Conservation (phyloP, 2,797 vertebrate species). For the Apodemus agrarius region DNA sequence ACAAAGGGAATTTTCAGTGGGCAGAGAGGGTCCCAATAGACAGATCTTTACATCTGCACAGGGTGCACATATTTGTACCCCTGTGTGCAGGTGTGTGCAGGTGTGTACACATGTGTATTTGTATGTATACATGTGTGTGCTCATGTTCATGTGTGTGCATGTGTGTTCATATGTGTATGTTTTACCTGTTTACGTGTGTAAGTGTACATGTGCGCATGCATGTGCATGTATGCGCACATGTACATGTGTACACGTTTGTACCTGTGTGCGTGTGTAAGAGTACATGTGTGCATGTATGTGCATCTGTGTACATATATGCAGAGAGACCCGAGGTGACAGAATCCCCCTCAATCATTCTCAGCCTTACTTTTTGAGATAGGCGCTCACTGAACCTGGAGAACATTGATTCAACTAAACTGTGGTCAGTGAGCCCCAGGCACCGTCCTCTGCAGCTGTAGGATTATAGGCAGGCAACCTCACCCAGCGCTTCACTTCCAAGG, state of each 20-base stretch:
- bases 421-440: neutral
- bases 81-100: no score
- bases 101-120: neutral
- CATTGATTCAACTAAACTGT: neutral
- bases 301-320: no score
- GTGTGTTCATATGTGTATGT: no score
- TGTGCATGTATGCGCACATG: neutral
- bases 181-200: no score
- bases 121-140: neutral
- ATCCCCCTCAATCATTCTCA: neutral
- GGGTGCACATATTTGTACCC: neutral
- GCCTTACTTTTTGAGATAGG: neutral
- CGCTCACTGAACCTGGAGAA: neutral
- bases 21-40: no score
- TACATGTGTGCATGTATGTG: no score
- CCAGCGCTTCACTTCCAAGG: neutral
- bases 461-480: rapidly evolving
- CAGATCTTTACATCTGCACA: neutral
- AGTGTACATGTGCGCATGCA: no score
- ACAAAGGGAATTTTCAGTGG: neutral
- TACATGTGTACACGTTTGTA: neutral
- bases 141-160: neutral
- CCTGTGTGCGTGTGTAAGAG: no score
- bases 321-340: neutral
- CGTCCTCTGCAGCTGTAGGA: neutral